A percentile compares a stretch with the other conserved stretches of the same genome.
Conservation (phyloP, 2,888 invertebrate species). For the Gymnocheta viridis region DNA sequence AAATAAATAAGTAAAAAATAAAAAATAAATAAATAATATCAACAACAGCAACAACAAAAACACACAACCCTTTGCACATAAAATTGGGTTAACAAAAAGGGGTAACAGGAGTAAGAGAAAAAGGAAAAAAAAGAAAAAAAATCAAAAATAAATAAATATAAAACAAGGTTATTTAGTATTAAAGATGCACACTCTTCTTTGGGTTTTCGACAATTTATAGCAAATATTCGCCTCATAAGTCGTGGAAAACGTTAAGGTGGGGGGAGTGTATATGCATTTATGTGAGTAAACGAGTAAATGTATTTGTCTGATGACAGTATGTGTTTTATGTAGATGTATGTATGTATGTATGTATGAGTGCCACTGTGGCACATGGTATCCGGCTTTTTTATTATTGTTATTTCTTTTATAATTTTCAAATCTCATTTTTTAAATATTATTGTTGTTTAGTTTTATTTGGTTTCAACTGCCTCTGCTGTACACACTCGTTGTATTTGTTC, state of each 20-base stretch:
- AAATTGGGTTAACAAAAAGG: background rate
- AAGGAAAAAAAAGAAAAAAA: background rate
- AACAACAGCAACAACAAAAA: background rate
- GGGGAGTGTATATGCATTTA: background rate
- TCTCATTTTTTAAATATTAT: constrained; percentile 12
- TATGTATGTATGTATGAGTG: constrained; percentile 19
- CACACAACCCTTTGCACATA: constrained; percentile 7
- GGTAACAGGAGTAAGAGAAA: background rate
- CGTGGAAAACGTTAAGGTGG: background rate
- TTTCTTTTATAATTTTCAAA: background rate
- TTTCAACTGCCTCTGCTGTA: background rate
- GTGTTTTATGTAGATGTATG: too few species aligned
- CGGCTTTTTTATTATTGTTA: constrained; percentile 36
- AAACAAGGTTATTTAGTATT: constrained; percentile 56
- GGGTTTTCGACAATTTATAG: constrained; percentile 24
- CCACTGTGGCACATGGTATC: constrained; percentile 63
- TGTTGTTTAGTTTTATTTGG: constrained; percentile 13
- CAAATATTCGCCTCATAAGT: constrained; percentile 11
- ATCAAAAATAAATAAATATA: background rate
- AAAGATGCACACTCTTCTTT: constrained; percentile 11
- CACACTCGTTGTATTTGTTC: background rate
- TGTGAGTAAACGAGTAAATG: background rate
- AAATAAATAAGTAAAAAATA: constrained; percentile 25
- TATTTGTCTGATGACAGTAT: background rate
- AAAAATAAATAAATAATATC: constrained; percentile 34